Base-by-base conservation (phyloP, 2,113 vertebrate genomes). In the Lamprologus ornatipinnis region DNA sequence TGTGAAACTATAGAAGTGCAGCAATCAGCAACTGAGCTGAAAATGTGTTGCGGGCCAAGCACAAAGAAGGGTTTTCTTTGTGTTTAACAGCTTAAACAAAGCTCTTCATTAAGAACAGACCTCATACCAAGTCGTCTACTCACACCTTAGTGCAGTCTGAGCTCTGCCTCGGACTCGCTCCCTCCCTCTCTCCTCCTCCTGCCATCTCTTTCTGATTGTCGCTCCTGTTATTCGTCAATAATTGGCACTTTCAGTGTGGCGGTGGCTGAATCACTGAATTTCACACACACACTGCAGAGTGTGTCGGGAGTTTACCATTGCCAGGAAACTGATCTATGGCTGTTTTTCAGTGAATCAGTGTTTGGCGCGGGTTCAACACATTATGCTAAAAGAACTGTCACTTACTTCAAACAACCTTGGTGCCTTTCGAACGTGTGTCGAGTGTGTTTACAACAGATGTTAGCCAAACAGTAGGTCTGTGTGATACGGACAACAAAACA, bases 71-170 rank as follows among this genome's bases (percentile, higher is more conserved):
- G 11, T 45, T 60, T 60, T 87, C 81, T 88, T 87, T 92, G 87
- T 89, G 93, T 89, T 92, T 87, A 89, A 92, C 84, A 87, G 86
- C 90, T 92, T 92, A 88, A 93, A 92, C 92, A 95, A 89, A 92
- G 89, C 85, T 91, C 86, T 89, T 95, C 92, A 91, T 95, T 94
- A 93, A 87, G 80, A 83, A 14, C 81, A 83, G 91, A 80, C 89
- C 90, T 93, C 94, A 91, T 90, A 85, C 87, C 33, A 92, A 86
- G 91, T 82, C 28, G 86, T 93, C 92, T 90, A 9, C 92, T 95
- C 85, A 85, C 93, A 92, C 94, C 94, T 95, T 63, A 8, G 63
- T 83, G 89, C 85, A 89, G 87, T 65, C 89, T 51, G 82, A 83
- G 85, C 73, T 78, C 73, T 19, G 79, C 55, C 51, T 79, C 31